Evolutionary conservation across 2,797 vertebrate species (phyloP), one percentile per base, ranked within the genome.

Genomic region (Tragelaphus eurycerus): DNA sequence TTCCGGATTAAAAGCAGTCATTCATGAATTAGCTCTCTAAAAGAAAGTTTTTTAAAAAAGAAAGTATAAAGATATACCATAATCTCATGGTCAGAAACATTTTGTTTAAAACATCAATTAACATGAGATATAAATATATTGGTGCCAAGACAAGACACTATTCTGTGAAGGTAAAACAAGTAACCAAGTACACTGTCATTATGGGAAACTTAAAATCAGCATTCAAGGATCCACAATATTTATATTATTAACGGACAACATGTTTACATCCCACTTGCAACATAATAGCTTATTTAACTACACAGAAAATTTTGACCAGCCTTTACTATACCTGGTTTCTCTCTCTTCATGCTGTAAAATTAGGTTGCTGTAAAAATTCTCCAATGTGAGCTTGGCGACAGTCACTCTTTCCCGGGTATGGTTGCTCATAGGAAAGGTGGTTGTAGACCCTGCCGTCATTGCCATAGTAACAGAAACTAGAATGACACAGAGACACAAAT

Each of bases 321-420:
- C 60, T 86, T 87, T 86, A 76, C 31, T 57, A 43, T 98, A 99
- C 99, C 99, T 99, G 99, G 99, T 99, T 98, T 99, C 99, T 12
- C 99, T 99, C 99, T 99, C 99, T 98, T 99, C 99, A 0, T 99
- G 99, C 98, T 99, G 99, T 46, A 99, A 99, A 84, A 99, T 99
- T 74, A 99, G 99, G 88, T 99, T 99, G 99, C 99, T 99, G 99
- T 99, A 99, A 99, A 99, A 99, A 98, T 99, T 99, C 98, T 99
- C 99, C 99, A 99, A 97, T 0, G 99, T 99, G 93, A 99, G 99
- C 98, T 99, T 99, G 99, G 99, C 99, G 98, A 99, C 99, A 0
- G 99, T 99, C 98, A 99, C 99, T 98, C 99, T 99, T 99, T 99
- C 99, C 34, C 99, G 99, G 97, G 99, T 99, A 99, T 99, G 99